Percentiles rank a stretch among this genome's conserved stretches.
Evolutionary conservation across 2,797 vertebrate species (phyloP).

Genomic region (Falco rusticolus): DNA sequence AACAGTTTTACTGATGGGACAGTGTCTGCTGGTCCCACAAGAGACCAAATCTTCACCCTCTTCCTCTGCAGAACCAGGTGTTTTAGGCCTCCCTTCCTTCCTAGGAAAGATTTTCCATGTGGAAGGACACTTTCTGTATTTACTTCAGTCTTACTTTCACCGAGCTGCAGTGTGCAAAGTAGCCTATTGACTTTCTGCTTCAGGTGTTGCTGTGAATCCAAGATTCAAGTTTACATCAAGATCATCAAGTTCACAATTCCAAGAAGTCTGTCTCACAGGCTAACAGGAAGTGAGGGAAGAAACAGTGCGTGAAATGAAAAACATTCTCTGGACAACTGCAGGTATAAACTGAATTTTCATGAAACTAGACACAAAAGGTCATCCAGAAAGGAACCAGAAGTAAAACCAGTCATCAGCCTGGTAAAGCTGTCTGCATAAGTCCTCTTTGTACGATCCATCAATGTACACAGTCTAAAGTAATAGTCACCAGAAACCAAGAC

Average conservation of each 20-base stretch:
- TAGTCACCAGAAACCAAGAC: not conserved
- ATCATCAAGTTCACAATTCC: not conserved
- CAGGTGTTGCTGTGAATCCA: not conserved
- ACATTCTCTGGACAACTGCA: not conserved
- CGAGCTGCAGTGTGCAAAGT: not conserved
- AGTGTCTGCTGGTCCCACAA: not conserved
- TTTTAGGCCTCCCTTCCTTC: not conserved
- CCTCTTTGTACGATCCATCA: conserved; percentile 32
- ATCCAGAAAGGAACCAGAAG: not conserved
- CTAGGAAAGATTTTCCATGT: not conserved
- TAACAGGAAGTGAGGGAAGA: not conserved
- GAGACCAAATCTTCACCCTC: not conserved
- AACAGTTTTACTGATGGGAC: not conserved
- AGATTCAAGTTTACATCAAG: not conserved
- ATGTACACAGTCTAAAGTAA: conserved; percentile 9
- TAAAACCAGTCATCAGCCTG: conserved; percentile 25
- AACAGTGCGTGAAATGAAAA: not conserved
- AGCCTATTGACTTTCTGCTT: not conserved
- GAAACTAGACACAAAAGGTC: not conserved
- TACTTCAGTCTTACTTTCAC: not conserved
- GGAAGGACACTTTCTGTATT: not conserved
- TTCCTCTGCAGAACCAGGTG: not conserved
- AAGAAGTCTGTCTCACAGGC: not conserved
- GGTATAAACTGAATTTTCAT: not conserved
- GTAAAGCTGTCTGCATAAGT: not conserved